Evolutionary conservation across 2,113 vertebrate species (phyloP).

Genomic region (Paradoxurus hermaphroditus): DNA sequence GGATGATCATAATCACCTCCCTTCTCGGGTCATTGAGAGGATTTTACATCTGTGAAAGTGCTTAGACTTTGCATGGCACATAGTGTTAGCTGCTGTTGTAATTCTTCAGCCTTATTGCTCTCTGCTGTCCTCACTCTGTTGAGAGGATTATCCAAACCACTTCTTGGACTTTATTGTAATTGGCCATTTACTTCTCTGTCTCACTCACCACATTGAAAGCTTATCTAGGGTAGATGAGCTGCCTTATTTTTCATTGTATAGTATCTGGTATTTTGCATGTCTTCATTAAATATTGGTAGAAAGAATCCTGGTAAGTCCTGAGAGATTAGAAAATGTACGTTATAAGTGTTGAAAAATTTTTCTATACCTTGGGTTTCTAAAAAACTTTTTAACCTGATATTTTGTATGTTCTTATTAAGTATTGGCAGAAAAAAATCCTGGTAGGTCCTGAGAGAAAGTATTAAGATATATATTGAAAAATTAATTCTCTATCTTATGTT

Average conservation of each 20-base stretch:
- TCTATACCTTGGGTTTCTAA: not conserved
- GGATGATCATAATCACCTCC: not conserved
- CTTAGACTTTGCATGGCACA: not conserved
- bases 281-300: not conserved
- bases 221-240: not conserved
- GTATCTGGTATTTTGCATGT: not conserved
- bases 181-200: not conserved
- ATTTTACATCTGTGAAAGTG: not conserved
- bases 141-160: not conserved
- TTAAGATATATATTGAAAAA: not conserved
- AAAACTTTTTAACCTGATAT: not conserved
- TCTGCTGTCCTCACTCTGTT: not conserved
- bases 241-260: not conserved
- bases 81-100: not conserved
- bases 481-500: not conserved
- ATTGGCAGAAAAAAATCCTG: constrained; percentile 1
- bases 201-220: not conserved
- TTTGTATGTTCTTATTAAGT: not conserved
- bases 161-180: not conserved
- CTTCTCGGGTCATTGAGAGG: not conserved
- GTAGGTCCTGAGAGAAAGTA: not conserved
- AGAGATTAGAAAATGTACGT: not conserved
- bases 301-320: not conserved
- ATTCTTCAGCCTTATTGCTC: not conserved
- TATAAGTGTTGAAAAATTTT: not conserved